Conservation (phyloP, 2,797 vertebrate species). For the Nothura maculosa region DNA sequence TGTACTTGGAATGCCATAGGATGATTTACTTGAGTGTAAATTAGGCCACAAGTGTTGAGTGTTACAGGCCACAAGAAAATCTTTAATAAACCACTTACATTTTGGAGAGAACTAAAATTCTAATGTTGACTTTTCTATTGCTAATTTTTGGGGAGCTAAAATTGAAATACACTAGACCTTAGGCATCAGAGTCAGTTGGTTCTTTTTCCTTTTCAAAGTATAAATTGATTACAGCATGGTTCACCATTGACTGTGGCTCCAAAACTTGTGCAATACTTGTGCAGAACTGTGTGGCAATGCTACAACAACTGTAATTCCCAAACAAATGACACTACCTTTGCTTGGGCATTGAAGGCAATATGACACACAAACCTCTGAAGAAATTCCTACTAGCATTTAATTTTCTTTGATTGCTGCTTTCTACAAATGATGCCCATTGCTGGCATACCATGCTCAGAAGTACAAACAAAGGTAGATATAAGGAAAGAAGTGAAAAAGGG, state of each 20-base stretch:
- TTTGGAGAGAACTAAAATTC: neutral
- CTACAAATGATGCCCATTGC: neutral
- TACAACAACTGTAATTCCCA: neutral
- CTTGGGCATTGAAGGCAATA: neutral
- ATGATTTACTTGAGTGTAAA: neutral
- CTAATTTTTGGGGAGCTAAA: neutral
- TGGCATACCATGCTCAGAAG: neutral
- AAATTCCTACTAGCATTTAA: neutral
- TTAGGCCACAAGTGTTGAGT: neutral
- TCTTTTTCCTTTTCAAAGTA: neutral
- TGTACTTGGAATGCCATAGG: neutral
- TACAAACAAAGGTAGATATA: neutral
- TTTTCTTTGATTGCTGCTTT: neutral
- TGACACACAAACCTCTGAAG: neutral
- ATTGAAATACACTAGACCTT: neutral
- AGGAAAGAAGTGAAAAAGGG: neutral
- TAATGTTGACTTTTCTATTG: neutral
- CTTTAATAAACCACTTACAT: neutral
- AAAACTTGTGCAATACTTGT: neutral
- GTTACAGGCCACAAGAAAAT: neutral
- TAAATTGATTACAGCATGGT: neutral
- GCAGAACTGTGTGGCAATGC: neutral
- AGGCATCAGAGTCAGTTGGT: neutral
- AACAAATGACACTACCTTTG: neutral
- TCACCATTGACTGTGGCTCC: neutral